A percentile compares a stretch with the other conserved stretches of the same genome.
phyloP scores from a whole-genome alignment of 2,888 invertebrate genomes.

The Sarcophaga carnaria region DNA sequence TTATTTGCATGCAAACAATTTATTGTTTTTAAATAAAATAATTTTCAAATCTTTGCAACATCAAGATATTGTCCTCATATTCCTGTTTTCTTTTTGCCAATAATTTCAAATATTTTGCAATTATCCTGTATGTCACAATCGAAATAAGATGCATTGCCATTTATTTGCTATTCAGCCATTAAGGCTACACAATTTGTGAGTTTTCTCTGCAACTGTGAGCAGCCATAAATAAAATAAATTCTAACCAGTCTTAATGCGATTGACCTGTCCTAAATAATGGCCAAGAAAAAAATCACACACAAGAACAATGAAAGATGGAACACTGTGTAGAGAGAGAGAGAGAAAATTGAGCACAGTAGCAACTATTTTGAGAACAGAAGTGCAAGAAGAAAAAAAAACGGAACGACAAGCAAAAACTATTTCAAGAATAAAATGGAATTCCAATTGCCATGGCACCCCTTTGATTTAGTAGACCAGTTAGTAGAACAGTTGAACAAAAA shows the following conservation, averaged over 20 bases:
- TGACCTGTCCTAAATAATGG: constrained; percentile 54
- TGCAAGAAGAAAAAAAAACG: not conserved
- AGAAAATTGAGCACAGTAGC: not conserved
- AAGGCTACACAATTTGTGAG: not conserved
- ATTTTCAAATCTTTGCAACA: too few species aligned
- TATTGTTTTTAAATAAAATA: too few species aligned
- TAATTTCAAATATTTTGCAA: too few species aligned
- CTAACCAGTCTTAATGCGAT: constrained; percentile 56
- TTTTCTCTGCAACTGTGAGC: not conserved
- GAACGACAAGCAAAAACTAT: not conserved
- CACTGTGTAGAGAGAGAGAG: not conserved
- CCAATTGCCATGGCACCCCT: constrained; percentile 28
- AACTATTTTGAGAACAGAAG: not conserved
- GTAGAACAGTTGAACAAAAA: constrained; percentile 4
- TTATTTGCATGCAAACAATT: too few species aligned
- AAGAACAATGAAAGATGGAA: not conserved
- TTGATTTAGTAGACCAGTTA: constrained; percentile 1
- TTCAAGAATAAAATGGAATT: not conserved
- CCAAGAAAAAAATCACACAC: constrained; percentile 17
- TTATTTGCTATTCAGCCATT: not conserved
- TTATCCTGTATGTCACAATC: not conserved
- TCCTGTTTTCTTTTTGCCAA: too few species aligned
- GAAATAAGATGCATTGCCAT: not conserved
- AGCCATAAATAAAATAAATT: constrained; percentile 42
- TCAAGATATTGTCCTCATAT: too few species aligned